Percentiles rank a stretch among this genome's conserved stretches.
Evolutionary conservation across 2,113 vertebrate genomes (phyloP).

Genomic region (Callocephalon fimbriatum): DNA sequence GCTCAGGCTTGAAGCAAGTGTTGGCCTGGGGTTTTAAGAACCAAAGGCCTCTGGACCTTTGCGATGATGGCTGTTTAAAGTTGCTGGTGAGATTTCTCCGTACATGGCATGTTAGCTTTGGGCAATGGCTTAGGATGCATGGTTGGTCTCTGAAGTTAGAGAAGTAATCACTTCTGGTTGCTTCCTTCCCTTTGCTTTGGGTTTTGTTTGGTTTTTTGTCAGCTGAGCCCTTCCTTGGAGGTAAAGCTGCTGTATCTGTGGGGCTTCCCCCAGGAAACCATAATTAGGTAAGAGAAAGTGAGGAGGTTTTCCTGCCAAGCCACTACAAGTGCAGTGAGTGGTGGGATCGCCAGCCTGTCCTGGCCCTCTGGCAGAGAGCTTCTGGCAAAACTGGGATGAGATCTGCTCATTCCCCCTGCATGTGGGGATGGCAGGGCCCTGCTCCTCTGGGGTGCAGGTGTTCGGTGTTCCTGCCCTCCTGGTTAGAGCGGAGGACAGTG

Average conservation of each 20-base stretch:
- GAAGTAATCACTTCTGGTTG: neutral
- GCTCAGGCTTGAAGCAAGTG: neutral
- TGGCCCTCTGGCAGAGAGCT: neutral
- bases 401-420: neutral
- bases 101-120: neutral
- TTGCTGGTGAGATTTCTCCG: fast-evolving
- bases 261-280: neutral
- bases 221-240: neutral
- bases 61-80: neutral
- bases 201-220: neutral
- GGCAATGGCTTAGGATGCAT: fast-evolving
- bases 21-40: neutral
- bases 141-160: neutral
- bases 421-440: neutral
- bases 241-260: neutral
- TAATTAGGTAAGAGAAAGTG: neutral
- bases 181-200: neutral
- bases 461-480: neutral
- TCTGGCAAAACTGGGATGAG: fast-evolving
- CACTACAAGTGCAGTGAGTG: neutral
- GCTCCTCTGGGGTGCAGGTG: neutral
- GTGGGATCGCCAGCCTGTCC: neutral
- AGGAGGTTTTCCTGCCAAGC: neutral
- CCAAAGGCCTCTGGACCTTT: neutral
- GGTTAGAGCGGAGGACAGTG: neutral